A percentile compares a stretch with the other conserved stretches of the same genome.
These are phyloP conservation scores for Hofmannophila pseudospretella DNA, from an alignment of 2,888 invertebrate genomes.

Conservation along the genomic window DNA sequence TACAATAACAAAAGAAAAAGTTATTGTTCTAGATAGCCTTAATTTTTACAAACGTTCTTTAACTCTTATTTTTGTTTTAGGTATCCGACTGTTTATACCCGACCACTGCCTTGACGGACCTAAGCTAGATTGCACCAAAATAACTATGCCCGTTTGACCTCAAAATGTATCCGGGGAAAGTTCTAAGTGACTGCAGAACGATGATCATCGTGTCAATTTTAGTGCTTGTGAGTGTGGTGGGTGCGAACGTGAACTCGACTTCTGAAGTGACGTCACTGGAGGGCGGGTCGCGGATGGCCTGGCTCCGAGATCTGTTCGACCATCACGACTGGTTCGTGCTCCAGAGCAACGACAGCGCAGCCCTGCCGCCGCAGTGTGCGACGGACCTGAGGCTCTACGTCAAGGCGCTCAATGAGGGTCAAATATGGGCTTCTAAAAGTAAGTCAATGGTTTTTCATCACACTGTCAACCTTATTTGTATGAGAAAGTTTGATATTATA, in stretches of 20 bases:
- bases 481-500: no score
- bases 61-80: slow-evolving; percentile 18
- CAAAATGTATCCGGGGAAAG: background rate
- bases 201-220: slow-evolving; percentile 48
- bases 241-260: slow-evolving; percentile 53
- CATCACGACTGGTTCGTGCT: slow-evolving; percentile 77
- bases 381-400: slow-evolving; percentile 74
- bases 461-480: no score
- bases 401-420: slow-evolving; percentile 80
- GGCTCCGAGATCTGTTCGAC: slow-evolving; percentile 81
- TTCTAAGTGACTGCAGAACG: slow-evolving; percentile 25
- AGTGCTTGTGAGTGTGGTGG: slow-evolving; percentile 63
- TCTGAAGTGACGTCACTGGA: slow-evolving; percentile 16
- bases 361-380: slow-evolving; percentile 63
- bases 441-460: slow-evolving; percentile 58
- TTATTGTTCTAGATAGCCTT: no score
- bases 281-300: slow-evolving; percentile 72
- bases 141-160: background rate
- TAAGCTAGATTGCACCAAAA: background rate
- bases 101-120: background rate
- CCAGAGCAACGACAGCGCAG: slow-evolving; percentile 64
- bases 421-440: slow-evolving; percentile 89
- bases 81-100: background rate
- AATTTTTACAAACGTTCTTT: no score
- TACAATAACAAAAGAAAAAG: no score